phyloP scores from a whole-genome alignment of 1,140 invertebrate species.

The Aphaenogaster rudis region DNA sequence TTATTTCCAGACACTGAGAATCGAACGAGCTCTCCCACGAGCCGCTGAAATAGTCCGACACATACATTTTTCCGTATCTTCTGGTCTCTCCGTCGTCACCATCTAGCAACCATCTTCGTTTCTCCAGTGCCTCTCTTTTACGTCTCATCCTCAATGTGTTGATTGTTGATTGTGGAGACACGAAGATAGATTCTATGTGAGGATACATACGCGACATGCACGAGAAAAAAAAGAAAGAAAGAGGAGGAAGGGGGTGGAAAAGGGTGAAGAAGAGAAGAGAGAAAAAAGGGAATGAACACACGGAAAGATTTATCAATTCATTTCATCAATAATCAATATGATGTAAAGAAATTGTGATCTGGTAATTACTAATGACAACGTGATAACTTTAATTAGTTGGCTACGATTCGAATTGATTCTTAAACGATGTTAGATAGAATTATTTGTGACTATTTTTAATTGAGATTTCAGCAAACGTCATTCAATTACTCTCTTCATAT shows the following conservation, averaged over 20 bases:
- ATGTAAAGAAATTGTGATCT: conserved; percentile 26
- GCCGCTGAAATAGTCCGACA: conserved; percentile 81
- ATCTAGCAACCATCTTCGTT: conserved; percentile 32
- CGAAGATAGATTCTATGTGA: conserved; percentile 22
- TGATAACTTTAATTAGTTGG: conserved; percentile 10
- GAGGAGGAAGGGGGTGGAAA: conserved; percentile 33
- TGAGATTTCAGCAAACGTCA: too few species aligned
- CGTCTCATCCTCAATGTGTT: conserved; percentile 46
- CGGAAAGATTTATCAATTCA: background rate
- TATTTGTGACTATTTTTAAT: background rate
- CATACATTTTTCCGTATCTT: conserved; percentile 79
- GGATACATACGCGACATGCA: background rate
- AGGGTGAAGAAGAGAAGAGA: background rate
- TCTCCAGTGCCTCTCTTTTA: background rate
- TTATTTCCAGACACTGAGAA: conserved; percentile 88
- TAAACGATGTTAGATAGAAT: conserved; percentile 17
- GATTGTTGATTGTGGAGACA: conserved; percentile 66
- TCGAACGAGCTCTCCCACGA: conserved; percentile 85
- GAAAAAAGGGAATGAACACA: background rate
- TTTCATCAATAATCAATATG: conserved; percentile 5
- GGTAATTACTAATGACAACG: conserved; percentile 25
- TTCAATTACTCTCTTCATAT: background rate
- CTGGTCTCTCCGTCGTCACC: conserved; percentile 22
- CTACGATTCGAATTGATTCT: conserved; percentile 19
- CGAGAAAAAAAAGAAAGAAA: background rate